These are phyloP conservation scores for Parambassis ranga DNA, from an alignment of 2,797 vertebrate species.

Conservation along the genomic window DNA sequence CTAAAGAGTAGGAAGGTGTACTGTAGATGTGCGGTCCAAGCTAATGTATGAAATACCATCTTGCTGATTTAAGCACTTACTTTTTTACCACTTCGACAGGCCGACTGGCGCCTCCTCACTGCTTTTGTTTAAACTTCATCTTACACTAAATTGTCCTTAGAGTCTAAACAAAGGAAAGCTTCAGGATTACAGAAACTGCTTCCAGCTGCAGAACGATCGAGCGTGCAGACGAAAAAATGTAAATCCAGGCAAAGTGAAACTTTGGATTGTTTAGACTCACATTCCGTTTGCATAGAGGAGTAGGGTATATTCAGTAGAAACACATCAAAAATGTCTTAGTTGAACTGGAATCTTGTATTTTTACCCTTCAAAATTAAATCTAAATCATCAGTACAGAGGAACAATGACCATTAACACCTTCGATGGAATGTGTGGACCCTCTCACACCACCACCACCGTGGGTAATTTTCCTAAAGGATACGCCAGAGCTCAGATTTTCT, in stretches of 20 bases:
- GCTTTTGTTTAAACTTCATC: constrained; percentile 1
- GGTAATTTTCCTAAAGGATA: constrained; percentile 6
- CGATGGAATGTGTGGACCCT: no score
- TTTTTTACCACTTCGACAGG: neutral
- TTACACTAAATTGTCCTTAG: neutral
- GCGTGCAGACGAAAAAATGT: neutral
- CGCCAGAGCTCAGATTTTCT: constrained; percentile 7
- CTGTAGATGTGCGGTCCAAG: neutral
- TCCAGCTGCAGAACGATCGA: neutral
- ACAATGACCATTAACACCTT: no score
- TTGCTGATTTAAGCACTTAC: neutral
- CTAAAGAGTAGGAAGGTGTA: neutral
- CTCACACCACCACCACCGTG: neutral
- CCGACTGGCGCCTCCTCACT: neutral
- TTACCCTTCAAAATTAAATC: no score
- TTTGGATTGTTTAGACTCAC: constrained; percentile 7
- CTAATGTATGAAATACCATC: neutral
- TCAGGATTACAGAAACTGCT: neutral
- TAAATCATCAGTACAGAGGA: no score
- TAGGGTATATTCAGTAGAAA: no score
- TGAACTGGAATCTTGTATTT: no score
- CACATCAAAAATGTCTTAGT: no score
- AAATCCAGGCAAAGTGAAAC: neutral
- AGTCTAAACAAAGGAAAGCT: constrained; percentile 15
- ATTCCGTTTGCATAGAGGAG: neutral